Evolutionary conservation across 2,888 invertebrate species (phyloP).

Genomic region (Pseudococcus longispinus): DNA sequence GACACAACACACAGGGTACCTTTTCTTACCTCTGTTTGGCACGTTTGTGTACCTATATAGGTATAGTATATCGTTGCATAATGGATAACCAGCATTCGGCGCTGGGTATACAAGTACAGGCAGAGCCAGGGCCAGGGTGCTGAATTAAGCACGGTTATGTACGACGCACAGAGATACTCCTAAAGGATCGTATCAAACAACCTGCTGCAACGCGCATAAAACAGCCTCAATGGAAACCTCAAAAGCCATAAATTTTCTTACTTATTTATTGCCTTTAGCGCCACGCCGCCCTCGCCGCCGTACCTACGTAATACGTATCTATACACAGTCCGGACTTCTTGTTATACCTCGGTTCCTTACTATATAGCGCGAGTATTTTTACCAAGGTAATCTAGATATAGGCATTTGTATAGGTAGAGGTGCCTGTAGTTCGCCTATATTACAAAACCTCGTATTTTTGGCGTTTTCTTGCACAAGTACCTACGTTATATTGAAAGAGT

Average conservation of each 20-base stretch:
- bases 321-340: not conserved
- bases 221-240: constrained; percentile 29
- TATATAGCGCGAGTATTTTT: not conserved
- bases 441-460: no score
- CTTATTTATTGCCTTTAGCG: constrained; percentile 22
- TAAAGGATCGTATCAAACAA: constrained; percentile 34
- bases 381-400: no score
- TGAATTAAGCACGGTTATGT: constrained; percentile 6
- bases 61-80: constrained; percentile 18
- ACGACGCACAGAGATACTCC: not conserved
- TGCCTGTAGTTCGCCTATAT: no score
- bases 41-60: not conserved
- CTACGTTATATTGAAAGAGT: no score
- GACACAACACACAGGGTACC: not conserved
- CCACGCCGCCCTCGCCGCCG: not conserved
- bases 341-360: not conserved
- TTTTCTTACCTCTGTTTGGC: constrained; percentile 8
- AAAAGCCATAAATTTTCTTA: constrained; percentile 42
- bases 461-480: no score
- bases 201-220: constrained; percentile 27
- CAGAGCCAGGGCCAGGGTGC: not conserved
- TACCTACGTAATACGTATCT: no score
- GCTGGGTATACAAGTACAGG: not conserved
- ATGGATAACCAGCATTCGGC: not conserved
- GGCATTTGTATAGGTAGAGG: no score